A percentile compares a stretch with the other conserved stretches of the same genome.
Evolutionary conservation across 2,797 vertebrate species (phyloP).

Genomic region (Chaetodon trifasciatus): DNA sequence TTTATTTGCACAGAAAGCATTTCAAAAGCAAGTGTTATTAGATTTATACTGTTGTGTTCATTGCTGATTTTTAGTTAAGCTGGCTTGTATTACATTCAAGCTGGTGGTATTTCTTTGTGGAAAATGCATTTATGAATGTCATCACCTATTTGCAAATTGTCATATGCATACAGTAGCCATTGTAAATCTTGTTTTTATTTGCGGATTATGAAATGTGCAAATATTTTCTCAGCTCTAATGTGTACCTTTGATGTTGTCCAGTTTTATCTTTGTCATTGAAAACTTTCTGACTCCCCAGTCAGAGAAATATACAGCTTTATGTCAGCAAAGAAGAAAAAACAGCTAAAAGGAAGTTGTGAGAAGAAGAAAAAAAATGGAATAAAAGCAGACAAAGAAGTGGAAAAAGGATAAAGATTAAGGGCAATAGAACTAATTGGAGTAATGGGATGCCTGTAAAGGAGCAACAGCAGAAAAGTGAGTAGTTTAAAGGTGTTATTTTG

Average conservation of each 20-base stretch:
- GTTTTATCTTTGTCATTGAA: background rate
- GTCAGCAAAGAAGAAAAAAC: background rate
- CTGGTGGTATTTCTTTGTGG: background rate
- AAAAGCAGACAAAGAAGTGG: background rate
- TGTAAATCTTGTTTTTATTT: background rate
- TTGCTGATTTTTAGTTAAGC: background rate
- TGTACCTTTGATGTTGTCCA: too few species aligned
- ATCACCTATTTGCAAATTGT: background rate
- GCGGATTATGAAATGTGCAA: background rate
- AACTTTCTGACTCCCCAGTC: background rate
- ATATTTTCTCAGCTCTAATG: too few species aligned
- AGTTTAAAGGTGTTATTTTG: slow-evolving; percentile 25
- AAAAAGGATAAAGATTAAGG: slow-evolving; percentile 5
- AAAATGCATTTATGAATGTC: background rate
- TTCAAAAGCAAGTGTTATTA: background rate
- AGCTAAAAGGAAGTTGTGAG: background rate
- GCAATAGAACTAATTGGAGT: slow-evolving; percentile 32
- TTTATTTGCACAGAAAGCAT: background rate
- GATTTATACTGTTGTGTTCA: background rate
- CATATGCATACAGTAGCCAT: too few species aligned
- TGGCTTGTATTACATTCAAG: too few species aligned
- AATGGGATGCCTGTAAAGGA: slow-evolving; percentile 19
- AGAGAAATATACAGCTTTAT: background rate
- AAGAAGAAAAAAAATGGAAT: background rate
- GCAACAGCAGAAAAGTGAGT: slow-evolving; percentile 6